These are phyloP conservation scores for Sinotaia quadrata DNA, from an alignment of 2,888 invertebrate species.

Conservation along the genomic window DNA sequence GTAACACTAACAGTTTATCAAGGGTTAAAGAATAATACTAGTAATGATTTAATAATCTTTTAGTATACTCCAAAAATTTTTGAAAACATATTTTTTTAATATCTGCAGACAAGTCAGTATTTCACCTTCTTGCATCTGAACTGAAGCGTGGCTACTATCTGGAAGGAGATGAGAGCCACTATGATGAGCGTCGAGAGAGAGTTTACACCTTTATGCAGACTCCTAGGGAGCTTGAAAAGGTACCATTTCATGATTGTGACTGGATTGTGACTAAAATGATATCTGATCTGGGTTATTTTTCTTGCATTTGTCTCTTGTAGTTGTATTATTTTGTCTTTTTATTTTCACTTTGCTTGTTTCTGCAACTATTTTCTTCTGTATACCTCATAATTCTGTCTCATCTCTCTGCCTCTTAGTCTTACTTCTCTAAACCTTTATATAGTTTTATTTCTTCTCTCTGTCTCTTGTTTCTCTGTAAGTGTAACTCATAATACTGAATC, in stretches of 20 bases:
- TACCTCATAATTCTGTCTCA: too few relatives aligned
- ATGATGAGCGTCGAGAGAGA: slow-evolving; percentile 91
- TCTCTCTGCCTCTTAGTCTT: background rate
- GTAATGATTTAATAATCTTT: too few relatives aligned
- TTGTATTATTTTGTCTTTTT: background rate
- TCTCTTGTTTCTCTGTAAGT: too few relatives aligned
- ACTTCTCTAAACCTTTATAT: too few relatives aligned
- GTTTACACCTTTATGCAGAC: slow-evolving; percentile 98
- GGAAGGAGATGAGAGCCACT: slow-evolving; percentile 95
- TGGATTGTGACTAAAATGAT: background rate
- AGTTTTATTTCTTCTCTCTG: too few relatives aligned
- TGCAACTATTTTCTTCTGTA: too few relatives aligned
- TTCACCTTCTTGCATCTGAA: slow-evolving; percentile 77
- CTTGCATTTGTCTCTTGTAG: background rate
- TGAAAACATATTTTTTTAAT: too few relatives aligned
- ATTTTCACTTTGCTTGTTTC: background rate
- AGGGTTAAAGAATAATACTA: too few relatives aligned
- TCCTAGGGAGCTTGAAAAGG: slow-evolving; percentile 82
- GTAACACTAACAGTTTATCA: too few relatives aligned
- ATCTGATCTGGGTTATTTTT: background rate
- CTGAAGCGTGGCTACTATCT: slow-evolving; percentile 92
- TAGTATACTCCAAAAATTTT: too few relatives aligned
- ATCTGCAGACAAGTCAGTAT: slow-evolving; percentile 57
- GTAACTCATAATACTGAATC: too few relatives aligned
- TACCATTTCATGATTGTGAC: too few relatives aligned